These are phyloP conservation scores for Forbesichthys papilliferus DNA, from an alignment of 2,113 vertebrate species.

Conservation along the genomic window DNA sequence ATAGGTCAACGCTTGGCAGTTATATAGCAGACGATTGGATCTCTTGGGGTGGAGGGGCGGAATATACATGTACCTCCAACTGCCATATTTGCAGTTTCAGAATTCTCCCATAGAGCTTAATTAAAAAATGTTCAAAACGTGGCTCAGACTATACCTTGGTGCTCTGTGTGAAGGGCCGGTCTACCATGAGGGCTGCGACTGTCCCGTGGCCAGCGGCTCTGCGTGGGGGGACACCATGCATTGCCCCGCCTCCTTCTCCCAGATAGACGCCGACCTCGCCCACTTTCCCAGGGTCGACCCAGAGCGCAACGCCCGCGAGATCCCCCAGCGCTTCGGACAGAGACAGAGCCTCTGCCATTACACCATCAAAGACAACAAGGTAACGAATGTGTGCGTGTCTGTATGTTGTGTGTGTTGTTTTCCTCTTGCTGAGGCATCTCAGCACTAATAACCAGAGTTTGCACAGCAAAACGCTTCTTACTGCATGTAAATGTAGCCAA, in stretches of 20 bases:
- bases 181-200: constrained; percentile 94
- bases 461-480: too few relatives aligned
- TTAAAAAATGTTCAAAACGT: too few relatives aligned
- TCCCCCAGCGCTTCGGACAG: constrained; percentile 90
- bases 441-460: too few relatives aligned
- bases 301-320: constrained; percentile 86
- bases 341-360: constrained; percentile 97
- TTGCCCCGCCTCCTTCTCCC: constrained; percentile 84
- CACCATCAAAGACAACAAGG: constrained; percentile 94
- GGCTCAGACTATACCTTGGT: not conserved
- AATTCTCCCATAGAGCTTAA: too few relatives aligned
- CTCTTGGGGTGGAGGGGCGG: too few relatives aligned
- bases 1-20: too few relatives aligned
- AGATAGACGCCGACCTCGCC: constrained; percentile 87
- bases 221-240: constrained; percentile 87
- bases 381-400: constrained; percentile 29
- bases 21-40: too few relatives aligned
- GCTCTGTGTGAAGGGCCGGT: constrained; percentile 78
- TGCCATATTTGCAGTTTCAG: too few relatives aligned
- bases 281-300: constrained; percentile 82
- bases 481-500: too few relatives aligned
- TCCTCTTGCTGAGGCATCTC: too few relatives aligned
- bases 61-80: too few relatives aligned
- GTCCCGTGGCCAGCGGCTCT: constrained; percentile 81
- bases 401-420: not conserved